These are phyloP conservation scores for Mugil cephalus DNA, from an alignment of 2,113 vertebrate genomes.

Conservation along the genomic window DNA sequence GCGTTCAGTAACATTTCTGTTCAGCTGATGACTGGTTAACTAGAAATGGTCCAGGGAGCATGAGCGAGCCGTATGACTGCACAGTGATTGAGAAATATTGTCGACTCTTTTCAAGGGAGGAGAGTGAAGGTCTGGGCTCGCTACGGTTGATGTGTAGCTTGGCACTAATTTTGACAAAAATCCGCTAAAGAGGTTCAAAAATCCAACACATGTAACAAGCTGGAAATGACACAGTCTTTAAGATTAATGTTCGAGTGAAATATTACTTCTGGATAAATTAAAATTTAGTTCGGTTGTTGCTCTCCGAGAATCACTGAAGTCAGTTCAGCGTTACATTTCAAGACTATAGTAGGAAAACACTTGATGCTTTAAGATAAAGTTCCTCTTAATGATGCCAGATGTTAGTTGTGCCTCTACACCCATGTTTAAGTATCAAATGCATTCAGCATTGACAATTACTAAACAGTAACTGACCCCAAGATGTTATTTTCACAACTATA, in stretches of 20 bases:
- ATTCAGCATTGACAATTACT: not conserved
- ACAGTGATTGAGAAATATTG: not conserved
- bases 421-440: no score
- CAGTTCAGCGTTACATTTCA: no score
- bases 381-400: no score
- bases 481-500: not conserved
- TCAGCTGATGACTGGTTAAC: not conserved
- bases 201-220: no score
- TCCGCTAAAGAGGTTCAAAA: no score
- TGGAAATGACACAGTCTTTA: not conserved
- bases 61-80: not conserved
- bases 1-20: not conserved
- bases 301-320: not conserved
- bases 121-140: no score
- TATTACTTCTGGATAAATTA: not conserved
- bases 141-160: no score
- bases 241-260: not conserved
- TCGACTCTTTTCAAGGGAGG: not conserved
- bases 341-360: no score
- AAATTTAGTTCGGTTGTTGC: not conserved
- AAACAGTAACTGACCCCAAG: not conserved
- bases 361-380: no score
- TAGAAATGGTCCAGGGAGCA: no score
- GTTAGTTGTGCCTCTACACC: no score
- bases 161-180: no score